Percentiles rank a stretch among this genome's conserved stretches.
These are phyloP conservation scores for Tadarida brasiliensis DNA, from an alignment of 2,797 vertebrate genomes.

Conservation along the genomic window DNA sequence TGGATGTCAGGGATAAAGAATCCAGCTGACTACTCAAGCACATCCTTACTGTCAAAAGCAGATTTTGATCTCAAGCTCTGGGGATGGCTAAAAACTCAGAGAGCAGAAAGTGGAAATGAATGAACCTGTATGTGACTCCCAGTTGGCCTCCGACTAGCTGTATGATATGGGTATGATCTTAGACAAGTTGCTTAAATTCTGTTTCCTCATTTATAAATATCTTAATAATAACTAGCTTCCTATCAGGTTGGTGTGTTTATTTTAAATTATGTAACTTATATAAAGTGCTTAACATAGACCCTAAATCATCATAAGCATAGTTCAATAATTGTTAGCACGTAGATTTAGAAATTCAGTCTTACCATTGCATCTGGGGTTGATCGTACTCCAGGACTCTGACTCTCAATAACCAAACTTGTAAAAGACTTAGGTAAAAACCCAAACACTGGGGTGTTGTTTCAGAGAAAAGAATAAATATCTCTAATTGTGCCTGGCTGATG, in stretches of 20 bases:
- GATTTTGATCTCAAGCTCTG: conserved; percentile 3
- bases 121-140: not conserved
- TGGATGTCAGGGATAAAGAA: conserved; percentile 21
- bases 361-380: not conserved
- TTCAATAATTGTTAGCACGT: not conserved
- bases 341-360: not conserved
- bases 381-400: not conserved
- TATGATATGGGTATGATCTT: not conserved
- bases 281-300: not conserved
- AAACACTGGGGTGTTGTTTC: not conserved
- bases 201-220: conserved; percentile 25
- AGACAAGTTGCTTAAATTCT: not conserved
- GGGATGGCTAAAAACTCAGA: not conserved
- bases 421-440: conserved; percentile 11
- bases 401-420: not conserved
- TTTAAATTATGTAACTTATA: not conserved
- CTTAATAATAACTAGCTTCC: not conserved
- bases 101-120: not conserved
- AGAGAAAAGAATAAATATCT: not conserved
- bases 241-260: not conserved
- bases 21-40: not conserved
- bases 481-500: too few species aligned
- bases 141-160: not conserved
- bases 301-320: not conserved
- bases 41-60: not conserved